Base-by-base conservation (phyloP, 2,113 vertebrate genomes). In the Ochotona princeps region DNA sequence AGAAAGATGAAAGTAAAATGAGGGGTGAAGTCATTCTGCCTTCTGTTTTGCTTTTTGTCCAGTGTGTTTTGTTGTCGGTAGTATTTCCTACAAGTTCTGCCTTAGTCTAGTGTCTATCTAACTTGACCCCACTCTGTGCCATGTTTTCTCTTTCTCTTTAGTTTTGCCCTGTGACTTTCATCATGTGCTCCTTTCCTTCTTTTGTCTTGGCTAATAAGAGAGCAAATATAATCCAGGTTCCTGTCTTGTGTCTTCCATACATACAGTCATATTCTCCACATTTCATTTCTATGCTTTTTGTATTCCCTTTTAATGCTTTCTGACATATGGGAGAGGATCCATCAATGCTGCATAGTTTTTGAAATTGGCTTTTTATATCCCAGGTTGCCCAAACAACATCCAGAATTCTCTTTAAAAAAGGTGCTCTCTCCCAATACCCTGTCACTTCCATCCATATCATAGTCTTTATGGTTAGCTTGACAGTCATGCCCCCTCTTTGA, bases 1-100 rank as follows among this genome's bases (percentile, higher is more conserved):
- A 91, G 75, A 91, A 88, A 89, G 75, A 75, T 7, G 17, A 17
- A 91, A n/a, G 63, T 47, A 91, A 75, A 85, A 85, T 57, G 74
- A 30, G 65, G 11, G 84, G 90, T 38, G 38, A 69, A 21, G 60
- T 5, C 4, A 17, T n/a, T 76, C 20, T 44, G 61, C 35, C 79
- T 94, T 80, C n/a, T 60, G 13, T 65, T 69, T 61, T 84, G 32
- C 38, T 28, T 81, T 17, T 70, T 57, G 54, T 12, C 14, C 54
- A 35, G 51, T 70, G 6, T 8, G 20, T 26, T 30, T 70, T 82
- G 65, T 8, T 44, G 25, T 18, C 49, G 25, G 44, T 18, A 26
- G 49, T n/a, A 57, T 66, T 82, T 86, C 60, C 75, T 21, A 28
- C 23, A 75, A 79, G 89, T 10, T 32, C 17, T 30, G 8, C 80